A percentile compares a stretch with the other conserved stretches of the same genome.
Evolutionary conservation across 2,797 vertebrate genomes (phyloP).

Genomic region (Picus viridis): DNA sequence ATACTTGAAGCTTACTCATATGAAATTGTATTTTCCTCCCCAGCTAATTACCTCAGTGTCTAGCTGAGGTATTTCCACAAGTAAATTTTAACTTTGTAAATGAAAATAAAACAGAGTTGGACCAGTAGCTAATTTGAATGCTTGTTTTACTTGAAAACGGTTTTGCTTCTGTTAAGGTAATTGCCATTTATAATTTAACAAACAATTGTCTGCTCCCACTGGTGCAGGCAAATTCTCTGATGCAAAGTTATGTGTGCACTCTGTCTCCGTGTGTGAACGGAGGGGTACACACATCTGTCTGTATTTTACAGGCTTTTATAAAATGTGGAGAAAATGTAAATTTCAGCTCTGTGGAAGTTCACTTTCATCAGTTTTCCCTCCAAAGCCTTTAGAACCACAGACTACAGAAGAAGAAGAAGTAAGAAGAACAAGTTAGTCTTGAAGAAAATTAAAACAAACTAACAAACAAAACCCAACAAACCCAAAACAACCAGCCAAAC

Average conservation of each 20-base stretch:
- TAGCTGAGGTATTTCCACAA: background rate
- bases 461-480: background rate
- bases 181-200: background rate
- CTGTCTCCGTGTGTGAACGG: background rate
- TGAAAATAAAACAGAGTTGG: background rate
- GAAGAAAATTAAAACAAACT: too few species aligned
- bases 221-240: background rate
- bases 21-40: background rate
- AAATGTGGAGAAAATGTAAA: background rate
- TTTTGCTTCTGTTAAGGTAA: background rate
- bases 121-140: background rate
- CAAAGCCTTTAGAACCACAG: background rate
- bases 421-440: background rate
- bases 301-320: background rate
- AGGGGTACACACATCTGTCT: background rate
- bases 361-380: background rate
- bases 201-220: background rate
- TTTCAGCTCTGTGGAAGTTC: background rate
- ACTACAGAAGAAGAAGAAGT: too few species aligned
- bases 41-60: background rate
- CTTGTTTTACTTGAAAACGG: background rate
- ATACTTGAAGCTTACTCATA: background rate
- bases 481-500: background rate
- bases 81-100: background rate
- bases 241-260: background rate